phyloP scores from a whole-genome alignment of 2,888 invertebrate species.

The Argyra leucocephala region DNA sequence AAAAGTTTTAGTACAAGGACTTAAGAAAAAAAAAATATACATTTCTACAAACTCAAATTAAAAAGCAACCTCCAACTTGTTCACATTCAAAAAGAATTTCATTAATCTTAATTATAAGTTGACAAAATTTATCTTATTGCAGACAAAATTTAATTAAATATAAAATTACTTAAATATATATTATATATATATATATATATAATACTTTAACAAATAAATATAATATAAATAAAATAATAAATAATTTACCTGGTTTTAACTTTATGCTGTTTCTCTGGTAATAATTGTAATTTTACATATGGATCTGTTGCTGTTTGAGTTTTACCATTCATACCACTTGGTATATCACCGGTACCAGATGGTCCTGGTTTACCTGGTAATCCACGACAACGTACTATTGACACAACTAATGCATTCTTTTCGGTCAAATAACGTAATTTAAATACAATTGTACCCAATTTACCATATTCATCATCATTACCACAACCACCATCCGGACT shows the following conservation, averaged over 20 bases:
- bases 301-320: constrained; percentile 60
- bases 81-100: no score
- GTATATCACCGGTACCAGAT: constrained; percentile 50
- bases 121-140: no score
- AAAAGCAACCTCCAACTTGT: no score
- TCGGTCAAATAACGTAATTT: constrained; percentile 82
- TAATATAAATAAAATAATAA: no score
- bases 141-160: no score
- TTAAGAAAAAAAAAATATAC: no score
- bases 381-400: constrained; percentile 80
- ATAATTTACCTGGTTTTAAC: constrained; percentile 67
- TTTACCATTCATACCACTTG: constrained; percentile 42
- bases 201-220: no score
- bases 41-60: no score
- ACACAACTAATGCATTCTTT: constrained; percentile 83
- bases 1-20: no score
- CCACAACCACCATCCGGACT: constrained; percentile 25
- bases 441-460: constrained; percentile 80
- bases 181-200: no score
- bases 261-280: constrained; percentile 96
- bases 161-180: no score
- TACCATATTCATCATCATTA: constrained; percentile 52
- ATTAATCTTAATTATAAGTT: no score
- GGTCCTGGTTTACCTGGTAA: constrained; percentile 53
- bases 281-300: constrained; percentile 91